phyloP scores from a whole-genome alignment of 1,140 invertebrate species.

The Battus philenor region DNA sequence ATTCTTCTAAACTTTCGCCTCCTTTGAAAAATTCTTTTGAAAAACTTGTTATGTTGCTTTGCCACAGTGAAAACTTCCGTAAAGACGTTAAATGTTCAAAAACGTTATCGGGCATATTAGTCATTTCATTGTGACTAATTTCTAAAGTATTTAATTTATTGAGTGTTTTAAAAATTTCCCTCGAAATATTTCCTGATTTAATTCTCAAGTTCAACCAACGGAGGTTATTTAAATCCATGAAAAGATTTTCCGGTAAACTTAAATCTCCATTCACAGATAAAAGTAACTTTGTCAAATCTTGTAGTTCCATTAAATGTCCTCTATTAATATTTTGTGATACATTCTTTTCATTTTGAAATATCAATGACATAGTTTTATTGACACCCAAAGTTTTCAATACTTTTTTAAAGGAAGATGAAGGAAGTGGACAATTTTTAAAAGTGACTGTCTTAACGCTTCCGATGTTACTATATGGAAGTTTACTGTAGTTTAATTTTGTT shows the following conservation, averaged over 20 bases:
- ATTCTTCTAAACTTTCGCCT: conserved; percentile 74
- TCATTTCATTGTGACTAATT: conserved; percentile 78
- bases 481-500: conserved; percentile 53
- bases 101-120: conserved; percentile 74
- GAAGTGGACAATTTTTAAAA: conserved; percentile 69
- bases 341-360: conserved; percentile 70
- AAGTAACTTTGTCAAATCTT: conserved; percentile 63
- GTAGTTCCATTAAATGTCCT: conserved; percentile 74
- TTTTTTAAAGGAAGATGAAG: conserved; percentile 59
- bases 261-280: conserved; percentile 72
- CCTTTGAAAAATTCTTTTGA: conserved; percentile 77
- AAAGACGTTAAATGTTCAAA: conserved; percentile 78
- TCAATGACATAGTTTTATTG: conserved; percentile 56
- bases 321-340: conserved; percentile 67
- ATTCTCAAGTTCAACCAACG: conserved; percentile 77
- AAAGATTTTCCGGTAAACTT: conserved; percentile 77
- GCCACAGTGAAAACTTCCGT: conserved; percentile 78
- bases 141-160: conserved; percentile 78
- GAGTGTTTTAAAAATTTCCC: conserved; percentile 74
- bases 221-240: conserved; percentile 76
- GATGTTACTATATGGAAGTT: conserved; percentile 51
- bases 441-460: conserved; percentile 63
- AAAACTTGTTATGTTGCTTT: conserved; percentile 78
- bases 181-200: conserved; percentile 77
- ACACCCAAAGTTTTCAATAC: conserved; percentile 61